Evolutionary conservation across 2,113 vertebrate genomes (phyloP), one percentile per base, ranked within the genome.

Genomic region (Otus sunia): DNA sequence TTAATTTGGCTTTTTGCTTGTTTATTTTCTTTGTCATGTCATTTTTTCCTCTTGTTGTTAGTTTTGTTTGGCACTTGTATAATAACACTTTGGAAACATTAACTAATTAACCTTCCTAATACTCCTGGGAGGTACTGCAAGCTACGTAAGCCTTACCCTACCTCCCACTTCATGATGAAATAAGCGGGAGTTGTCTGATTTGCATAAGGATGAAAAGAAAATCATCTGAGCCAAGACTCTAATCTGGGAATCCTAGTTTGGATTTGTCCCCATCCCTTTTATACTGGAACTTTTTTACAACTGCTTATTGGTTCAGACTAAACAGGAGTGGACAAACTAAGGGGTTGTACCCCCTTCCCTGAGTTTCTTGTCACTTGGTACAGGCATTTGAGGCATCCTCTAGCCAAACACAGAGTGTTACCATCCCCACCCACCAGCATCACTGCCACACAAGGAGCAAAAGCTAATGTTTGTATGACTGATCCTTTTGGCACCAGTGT

Each of bases 21-120:
- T 95, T 96, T 96, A 90, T 96, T 96, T 90, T 89, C 83, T 92
- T 93, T 80, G 72, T 63, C 37, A 3, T 95, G 84, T 88, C 91
- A 91, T 92, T 95, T 95, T 93, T 94, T 94, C 87, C 80, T 85
- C 92, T 69, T 85, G 49, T 77, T 86, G 73, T 82, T 94, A 79
- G 89, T 94, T 97, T 91, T 95, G 58, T 86, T 95, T 95, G 92
- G 95, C 94, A 80, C 85, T 79, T 73, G 58, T 92, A 91, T 92
- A 92, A 92, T 73, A 92, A 88, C 89, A 62, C 94, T 94, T 96
- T 92, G 82, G 87, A 94, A 97, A 86, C 81, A 95, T 86, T 96
- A 97, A 92, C 91, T 96, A 95, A 96, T 96, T 97, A 96, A 92
- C 95, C 87, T 91, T 74, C 91, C 67, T 93, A 95, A 94, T 90